A percentile compares a stretch with the other conserved stretches of the same genome.
phyloP scores from a whole-genome alignment of 2,888 invertebrate species.

The Stenotaenia linearis region DNA sequence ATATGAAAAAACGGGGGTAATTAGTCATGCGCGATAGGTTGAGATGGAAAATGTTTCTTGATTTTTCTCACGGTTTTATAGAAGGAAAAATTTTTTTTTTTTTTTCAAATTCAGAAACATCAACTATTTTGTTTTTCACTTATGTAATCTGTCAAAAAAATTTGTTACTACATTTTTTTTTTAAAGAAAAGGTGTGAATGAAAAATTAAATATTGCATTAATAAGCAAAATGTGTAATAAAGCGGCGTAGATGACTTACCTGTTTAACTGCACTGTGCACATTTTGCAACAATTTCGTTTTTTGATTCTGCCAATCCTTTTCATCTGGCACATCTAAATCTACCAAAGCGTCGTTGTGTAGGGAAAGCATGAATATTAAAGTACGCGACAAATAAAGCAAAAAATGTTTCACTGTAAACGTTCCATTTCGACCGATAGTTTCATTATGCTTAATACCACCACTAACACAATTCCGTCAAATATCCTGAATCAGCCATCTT shows the following conservation, averaged over 20 bases:
- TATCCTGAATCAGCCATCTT: not conserved
- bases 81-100: no score
- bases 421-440: not conserved
- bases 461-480: not conserved
- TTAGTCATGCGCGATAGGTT: no score
- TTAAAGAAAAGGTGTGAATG: no score
- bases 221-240: not conserved
- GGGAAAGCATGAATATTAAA: constrained; percentile 1
- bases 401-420: not conserved
- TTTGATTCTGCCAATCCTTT: constrained; percentile 18
- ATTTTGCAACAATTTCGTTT: constrained; percentile 32
- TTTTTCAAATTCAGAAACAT: no score
- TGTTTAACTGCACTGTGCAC: constrained; percentile 32
- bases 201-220: no score
- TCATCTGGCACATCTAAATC: not conserved
- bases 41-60: no score
- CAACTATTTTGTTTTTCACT: no score
- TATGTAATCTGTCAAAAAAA: no score
- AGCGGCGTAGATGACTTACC: constrained; percentile 20
- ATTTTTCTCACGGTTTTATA: no score
- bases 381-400: not conserved
- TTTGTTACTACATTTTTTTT: no score
- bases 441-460: no score
- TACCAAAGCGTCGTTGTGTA: not conserved
- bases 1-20: no score